Evolutionary conservation across 2,113 vertebrate genomes (phyloP).

Genomic region (Scolopax mira): DNA sequence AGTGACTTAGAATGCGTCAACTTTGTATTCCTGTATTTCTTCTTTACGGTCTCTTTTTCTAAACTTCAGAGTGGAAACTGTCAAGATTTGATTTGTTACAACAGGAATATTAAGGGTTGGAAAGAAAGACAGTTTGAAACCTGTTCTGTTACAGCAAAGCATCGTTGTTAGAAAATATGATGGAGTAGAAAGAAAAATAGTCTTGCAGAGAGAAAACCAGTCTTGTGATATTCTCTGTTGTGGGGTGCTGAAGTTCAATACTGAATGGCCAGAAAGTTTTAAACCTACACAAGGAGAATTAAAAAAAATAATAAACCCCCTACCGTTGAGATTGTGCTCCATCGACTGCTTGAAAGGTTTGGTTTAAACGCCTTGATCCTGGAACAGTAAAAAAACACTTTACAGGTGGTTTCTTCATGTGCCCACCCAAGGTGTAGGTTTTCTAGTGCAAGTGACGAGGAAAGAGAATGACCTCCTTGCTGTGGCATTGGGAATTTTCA

Average conservation of each 20-base stretch:
- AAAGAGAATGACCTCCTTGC: neutral
- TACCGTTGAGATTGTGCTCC: conserved; percentile 55
- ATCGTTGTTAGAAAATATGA: neutral
- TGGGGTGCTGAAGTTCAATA: neutral
- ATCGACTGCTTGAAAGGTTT: conserved; percentile 32
- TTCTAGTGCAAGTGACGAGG: neutral
- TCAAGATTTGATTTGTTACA: neutral
- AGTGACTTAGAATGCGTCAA: neutral
- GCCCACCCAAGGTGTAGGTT: neutral
- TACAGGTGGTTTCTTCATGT: neutral
- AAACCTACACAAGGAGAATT: neutral
- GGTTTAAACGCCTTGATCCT: conserved; percentile 46
- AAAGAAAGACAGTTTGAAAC: neutral
- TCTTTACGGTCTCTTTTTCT: neutral
- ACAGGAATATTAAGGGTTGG: neutral
- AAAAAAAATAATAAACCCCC: neutral
- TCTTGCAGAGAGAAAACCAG: neutral
- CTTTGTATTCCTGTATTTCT: neutral
- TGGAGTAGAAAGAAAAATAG: neutral
- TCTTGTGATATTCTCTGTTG: neutral
- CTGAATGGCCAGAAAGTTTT: neutral
- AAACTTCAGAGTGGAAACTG: neutral
- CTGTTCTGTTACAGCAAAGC: neutral
- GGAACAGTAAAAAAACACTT: conserved; percentile 33
- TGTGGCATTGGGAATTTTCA: neutral